Conservation (phyloP, 2,113 vertebrate genomes). For the Silurus glanis region DNA sequence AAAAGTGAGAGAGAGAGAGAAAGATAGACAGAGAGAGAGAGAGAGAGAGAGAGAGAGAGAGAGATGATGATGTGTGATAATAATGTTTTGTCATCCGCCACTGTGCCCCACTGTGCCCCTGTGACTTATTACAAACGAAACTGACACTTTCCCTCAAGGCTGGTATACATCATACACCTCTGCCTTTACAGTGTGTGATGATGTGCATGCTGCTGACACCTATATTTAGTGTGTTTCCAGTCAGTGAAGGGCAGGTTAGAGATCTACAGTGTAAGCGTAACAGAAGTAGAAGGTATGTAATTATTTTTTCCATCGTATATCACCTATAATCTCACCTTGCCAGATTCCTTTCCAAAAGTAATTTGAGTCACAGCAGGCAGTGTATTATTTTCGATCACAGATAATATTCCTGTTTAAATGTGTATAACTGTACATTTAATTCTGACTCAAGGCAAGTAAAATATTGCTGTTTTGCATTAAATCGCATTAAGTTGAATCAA, state of each 20-base stretch:
- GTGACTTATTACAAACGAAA: constrained; percentile 63
- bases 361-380: background rate
- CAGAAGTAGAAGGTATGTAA: constrained; percentile 30
- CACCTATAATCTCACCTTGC: constrained; percentile 1
- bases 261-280: constrained; percentile 51
- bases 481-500: no score
- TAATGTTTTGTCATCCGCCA: constrained; percentile 66
- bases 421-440: background rate
- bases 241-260: constrained; percentile 58
- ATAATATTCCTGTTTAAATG: background rate
- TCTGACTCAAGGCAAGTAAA: background rate
- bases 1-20: constrained; percentile 45
- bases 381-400: background rate
- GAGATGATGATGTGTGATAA: constrained; percentile 59
- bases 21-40: constrained; percentile 60
- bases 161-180: constrained; percentile 64
- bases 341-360: background rate
- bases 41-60: constrained; percentile 58
- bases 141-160: constrained; percentile 61
- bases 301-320: constrained; percentile 22
- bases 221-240: constrained; percentile 68
- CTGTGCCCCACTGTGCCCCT: constrained; percentile 58
- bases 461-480: background rate
- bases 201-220: constrained; percentile 54
- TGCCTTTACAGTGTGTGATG: constrained; percentile 55